Evolutionary conservation across 2,888 invertebrate species (phyloP).

Genomic region (Buathra laborator): DNA sequence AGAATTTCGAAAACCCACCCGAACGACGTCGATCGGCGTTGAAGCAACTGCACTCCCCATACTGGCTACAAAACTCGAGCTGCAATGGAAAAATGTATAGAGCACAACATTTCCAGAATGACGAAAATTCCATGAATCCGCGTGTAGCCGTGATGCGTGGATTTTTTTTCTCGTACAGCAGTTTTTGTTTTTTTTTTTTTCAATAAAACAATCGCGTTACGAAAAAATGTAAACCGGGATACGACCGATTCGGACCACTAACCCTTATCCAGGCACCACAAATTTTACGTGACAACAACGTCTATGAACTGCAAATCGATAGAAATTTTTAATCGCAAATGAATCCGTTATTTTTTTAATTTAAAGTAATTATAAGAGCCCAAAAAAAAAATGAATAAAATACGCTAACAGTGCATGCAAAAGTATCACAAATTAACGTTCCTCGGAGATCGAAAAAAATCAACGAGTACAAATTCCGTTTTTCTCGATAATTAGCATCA

Average conservation of each 20-base stretch:
- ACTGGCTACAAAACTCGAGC: constrained; percentile 96
- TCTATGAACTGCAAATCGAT: constrained; percentile 36
- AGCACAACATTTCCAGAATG: not conserved
- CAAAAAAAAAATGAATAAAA: constrained; percentile 43
- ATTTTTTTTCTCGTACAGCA: constrained; percentile 17
- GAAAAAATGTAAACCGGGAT: not conserved
- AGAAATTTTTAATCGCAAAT: constrained; percentile 40
- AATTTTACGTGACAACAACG: constrained; percentile 51
- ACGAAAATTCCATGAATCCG: not conserved
- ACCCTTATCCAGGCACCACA: constrained; percentile 78
- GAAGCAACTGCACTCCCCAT: constrained; percentile 97
- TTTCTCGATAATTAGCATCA: not conserved
- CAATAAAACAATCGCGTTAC: constrained; percentile 18
- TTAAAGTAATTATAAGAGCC: constrained; percentile 29
- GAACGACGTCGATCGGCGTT: constrained; percentile 96
- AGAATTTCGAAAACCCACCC: constrained; percentile 88
- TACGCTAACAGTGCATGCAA: constrained; percentile 53
- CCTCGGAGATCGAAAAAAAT: constrained; percentile 24
- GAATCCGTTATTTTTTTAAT: not conserved
- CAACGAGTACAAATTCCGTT: not conserved
- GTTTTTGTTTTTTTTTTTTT: constrained; percentile 22
- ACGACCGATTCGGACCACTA: constrained; percentile 61
- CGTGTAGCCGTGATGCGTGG: constrained; percentile 12
- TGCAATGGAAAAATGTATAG: constrained; percentile 83
- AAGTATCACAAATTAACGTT: constrained; percentile 32